Evolutionary conservation across 2,888 invertebrate genomes (phyloP).

Genomic region (Dynastes maya): DNA sequence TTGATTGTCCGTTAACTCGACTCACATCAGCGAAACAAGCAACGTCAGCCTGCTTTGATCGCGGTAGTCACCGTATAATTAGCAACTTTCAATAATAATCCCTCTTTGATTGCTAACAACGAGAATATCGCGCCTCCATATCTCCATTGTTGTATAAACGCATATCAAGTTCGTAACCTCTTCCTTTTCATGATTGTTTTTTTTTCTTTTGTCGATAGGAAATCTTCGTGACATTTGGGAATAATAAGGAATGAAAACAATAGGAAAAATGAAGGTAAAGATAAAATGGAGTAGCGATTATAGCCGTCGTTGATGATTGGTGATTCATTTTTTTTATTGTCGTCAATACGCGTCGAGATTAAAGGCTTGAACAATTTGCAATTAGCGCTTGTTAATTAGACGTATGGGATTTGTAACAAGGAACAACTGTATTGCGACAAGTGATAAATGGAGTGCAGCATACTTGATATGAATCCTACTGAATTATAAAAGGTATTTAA

Average conservation of each 20-base stretch:
- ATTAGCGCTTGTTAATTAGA: slow-evolving; percentile 24
- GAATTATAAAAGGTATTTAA: not conserved
- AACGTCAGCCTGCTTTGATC: not conserved
- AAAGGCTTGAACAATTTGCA: slow-evolving; percentile 4
- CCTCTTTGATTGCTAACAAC: not conserved
- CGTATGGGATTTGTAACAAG: not conserved
- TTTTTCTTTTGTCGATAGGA: not conserved
- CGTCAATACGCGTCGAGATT: not conserved
- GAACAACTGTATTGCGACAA: not conserved
- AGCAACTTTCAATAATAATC: not conserved
- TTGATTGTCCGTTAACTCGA: not conserved
- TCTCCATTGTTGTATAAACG: not conserved
- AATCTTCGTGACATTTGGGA: not conserved
- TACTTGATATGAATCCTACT: not conserved
- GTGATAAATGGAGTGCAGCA: not conserved
- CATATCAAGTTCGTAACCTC: not conserved
- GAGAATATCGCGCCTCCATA: not conserved
- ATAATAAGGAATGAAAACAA: not conserved
- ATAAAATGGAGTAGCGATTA: not conserved
- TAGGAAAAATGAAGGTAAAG: not conserved
- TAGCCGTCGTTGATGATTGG: not conserved
- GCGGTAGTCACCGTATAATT: not conserved
- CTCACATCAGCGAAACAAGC: not conserved
- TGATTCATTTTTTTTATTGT: slow-evolving; percentile 4
- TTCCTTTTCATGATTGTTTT: too few species aligned